These are phyloP conservation scores for Spea hammondii DNA, from an alignment of 2,797 vertebrate genomes.

Conservation along the genomic window DNA sequence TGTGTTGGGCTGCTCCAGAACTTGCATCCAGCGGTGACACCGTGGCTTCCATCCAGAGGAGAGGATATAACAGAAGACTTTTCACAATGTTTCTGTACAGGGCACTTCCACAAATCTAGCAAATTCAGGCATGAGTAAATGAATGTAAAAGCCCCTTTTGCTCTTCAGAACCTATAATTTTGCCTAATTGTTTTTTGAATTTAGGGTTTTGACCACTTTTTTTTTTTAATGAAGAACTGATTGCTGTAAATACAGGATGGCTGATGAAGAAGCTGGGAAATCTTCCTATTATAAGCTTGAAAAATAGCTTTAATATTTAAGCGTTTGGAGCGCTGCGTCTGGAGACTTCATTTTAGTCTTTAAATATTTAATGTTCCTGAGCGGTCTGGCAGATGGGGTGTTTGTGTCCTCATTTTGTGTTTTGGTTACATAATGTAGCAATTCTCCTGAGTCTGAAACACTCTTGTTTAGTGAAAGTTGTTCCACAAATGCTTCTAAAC, in stretches of 20 bases:
- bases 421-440: constrained; percentile 45
- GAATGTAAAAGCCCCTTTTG: too few species aligned
- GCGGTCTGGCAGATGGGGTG: constrained; percentile 35
- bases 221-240: too few species aligned
- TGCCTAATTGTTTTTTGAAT: too few species aligned
- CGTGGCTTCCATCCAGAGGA: too few species aligned
- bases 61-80: too few species aligned
- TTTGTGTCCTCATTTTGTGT: constrained; percentile 40
- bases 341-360: constrained; percentile 45
- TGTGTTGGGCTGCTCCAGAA: too few species aligned
- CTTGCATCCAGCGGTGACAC: too few species aligned
- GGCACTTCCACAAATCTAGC: too few species aligned
- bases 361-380: constrained; percentile 51
- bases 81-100: too few species aligned
- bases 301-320: constrained; percentile 53
- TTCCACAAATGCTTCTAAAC: background rate
- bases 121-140: too few species aligned
- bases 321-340: constrained; percentile 38
- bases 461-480: constrained; percentile 24
- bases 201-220: too few species aligned
- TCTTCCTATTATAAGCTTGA: constrained; percentile 37
- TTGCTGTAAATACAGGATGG: background rate
- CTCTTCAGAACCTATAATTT: too few species aligned
- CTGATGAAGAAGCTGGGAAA: constrained; percentile 1
- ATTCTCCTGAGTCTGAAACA: constrained; percentile 22